Base-by-base conservation (phyloP, 2,888 invertebrate genomes). In the Venusia cambrica region DNA sequence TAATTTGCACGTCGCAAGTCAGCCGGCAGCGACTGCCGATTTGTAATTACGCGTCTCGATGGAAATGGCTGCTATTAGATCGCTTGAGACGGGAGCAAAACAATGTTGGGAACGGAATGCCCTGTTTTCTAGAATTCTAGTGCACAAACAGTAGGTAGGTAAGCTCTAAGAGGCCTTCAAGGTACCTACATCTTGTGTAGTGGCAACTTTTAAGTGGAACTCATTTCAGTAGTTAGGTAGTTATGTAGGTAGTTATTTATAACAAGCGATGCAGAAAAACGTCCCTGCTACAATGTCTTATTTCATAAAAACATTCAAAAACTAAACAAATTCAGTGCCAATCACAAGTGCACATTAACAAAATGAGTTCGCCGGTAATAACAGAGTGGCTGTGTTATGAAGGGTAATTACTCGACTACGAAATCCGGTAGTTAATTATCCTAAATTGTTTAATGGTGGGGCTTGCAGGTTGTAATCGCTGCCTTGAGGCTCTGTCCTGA, bases 361-460 rank as follows among this genome's bases (percentile, higher is more conserved):
- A 64, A 73, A 70, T 66, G 64, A 63, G 62, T 62, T 54, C 52
- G 57, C 51, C 49, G 53, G 59, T 77, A 75, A 73, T 77, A 68
- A 74, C 61, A 69, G 59, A 49, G 66, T 65, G 61, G 68, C 60
- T 60, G 71, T 74, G 78, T 81, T 81, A 85, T 83, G 78, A 79
- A 71, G 75, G 67, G 74, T 73, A 81, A 87, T 87, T 78, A 79
- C 73, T 58, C 51, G 60, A 68, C 68, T 71, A 73, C 78, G 69
- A 81, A 81, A 77, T 84, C 84, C 87, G 74, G 83, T 84, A 85
- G 87, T 87, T 87, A 87, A 87, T 87, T 84, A 75, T 79, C 73
- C 81, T 71, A 87, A 88, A 88, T 88, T 87, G 87, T 84, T 76
- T 87, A 87, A 87, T 87, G 68, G 63, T 52, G 59, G 76, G 73